Conservation (phyloP, 2,888 invertebrate genomes). For the Stegana nigrithorax region DNA sequence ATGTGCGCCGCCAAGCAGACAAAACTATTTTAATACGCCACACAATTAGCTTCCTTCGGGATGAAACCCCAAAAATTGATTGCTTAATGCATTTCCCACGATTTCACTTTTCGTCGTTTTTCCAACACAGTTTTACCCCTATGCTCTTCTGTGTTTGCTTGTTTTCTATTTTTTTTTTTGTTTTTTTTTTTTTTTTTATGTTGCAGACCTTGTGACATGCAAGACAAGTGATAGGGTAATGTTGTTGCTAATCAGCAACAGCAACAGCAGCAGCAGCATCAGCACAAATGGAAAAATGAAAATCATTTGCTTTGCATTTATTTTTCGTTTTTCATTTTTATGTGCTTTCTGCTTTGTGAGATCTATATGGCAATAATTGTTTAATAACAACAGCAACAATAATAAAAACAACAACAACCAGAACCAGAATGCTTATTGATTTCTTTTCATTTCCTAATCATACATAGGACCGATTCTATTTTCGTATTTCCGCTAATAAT, state of each 20-base stretch:
- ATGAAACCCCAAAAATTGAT: no score
- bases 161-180: not conserved
- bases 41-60: constrained; percentile 39
- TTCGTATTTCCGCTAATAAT: no score
- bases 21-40: constrained; percentile 1
- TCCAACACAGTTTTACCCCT: not conserved
- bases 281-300: not conserved
- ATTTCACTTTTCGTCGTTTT: constrained; percentile 2
- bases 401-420: no score
- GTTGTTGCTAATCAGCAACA: not conserved
- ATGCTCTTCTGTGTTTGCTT: not conserved
- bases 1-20: not conserved
- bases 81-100: constrained; percentile 44
- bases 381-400: no score
- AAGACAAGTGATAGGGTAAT: not conserved
- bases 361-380: not conserved
- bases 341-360: no score
- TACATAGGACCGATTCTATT: no score
- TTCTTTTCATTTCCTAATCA: no score
- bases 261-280: not conserved
- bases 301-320: not conserved
- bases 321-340: not conserved
- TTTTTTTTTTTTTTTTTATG: no score
- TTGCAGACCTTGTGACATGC: not conserved
- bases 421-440: no score